Percentiles rank a stretch among this genome's conserved stretches.
Evolutionary conservation across 2,888 invertebrate species (phyloP).

Genomic region (Coecobrya sp.): DNA sequence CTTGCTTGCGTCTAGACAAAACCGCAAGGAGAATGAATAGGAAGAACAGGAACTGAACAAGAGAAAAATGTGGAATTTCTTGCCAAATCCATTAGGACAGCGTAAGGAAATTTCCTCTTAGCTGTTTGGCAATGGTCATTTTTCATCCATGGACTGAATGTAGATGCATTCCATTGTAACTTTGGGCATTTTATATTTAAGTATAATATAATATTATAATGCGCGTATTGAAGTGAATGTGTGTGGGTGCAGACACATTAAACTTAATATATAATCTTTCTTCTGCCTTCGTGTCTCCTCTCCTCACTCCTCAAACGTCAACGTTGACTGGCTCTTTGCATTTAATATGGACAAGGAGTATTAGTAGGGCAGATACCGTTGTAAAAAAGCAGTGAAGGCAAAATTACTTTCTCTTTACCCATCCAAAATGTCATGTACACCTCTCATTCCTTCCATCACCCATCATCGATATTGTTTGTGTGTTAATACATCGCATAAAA

Average conservation of each 20-base stretch:
- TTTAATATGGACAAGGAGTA: not conserved
- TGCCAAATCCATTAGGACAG: constrained; percentile 76
- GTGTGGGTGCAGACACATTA: not conserved
- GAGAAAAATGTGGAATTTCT: constrained; percentile 52
- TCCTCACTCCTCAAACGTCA: constrained; percentile 23
- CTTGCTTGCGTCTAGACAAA: constrained; percentile 8
- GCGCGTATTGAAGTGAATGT: not conserved
- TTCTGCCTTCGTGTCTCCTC: not conserved
- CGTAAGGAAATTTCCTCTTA: constrained; percentile 72
- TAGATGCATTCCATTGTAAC: not conserved
- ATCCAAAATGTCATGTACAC: not conserved
- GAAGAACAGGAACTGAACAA: not conserved
- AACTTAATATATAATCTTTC: constrained; percentile 41
- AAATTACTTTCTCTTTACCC: constrained; percentile 18
- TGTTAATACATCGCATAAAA: not conserved
- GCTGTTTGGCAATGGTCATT: constrained; percentile 76
- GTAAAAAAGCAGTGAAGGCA: constrained; percentile 23
- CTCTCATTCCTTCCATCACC: not conserved
- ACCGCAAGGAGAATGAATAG: not conserved
- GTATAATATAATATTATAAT: constrained; percentile 28
- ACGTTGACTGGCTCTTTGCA: constrained; percentile 31
- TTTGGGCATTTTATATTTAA: not conserved
- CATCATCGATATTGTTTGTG: not conserved
- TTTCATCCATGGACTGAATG: constrained; percentile 70
- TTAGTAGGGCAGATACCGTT: not conserved